Percentiles rank a stretch among this genome's conserved stretches.
Conservation (phyloP, 2,113 vertebrate genomes). For the Dromas ardeola region DNA sequence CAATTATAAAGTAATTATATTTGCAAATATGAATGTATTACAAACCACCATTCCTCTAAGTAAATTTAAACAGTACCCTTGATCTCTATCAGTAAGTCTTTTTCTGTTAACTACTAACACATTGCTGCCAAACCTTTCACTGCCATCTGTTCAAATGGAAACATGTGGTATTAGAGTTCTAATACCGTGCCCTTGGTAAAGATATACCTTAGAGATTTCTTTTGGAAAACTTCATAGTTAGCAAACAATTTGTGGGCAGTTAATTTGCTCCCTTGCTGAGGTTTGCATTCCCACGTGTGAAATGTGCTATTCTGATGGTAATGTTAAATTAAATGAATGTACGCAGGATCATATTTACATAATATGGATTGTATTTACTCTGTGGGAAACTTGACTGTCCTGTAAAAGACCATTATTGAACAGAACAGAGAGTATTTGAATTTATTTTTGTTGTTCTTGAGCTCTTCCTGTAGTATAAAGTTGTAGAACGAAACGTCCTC, state of each 20-base stretch:
- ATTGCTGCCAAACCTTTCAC: conserved; percentile 72
- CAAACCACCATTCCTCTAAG: conserved; percentile 64
- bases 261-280: conserved; percentile 79
- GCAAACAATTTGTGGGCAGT: conserved; percentile 78
- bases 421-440: conserved; percentile 49
- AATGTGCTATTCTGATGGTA: conserved; percentile 78
- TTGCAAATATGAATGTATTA: conserved; percentile 69
- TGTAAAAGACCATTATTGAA: conserved; percentile 52
- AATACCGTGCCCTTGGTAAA: conserved; percentile 77
- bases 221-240: conserved; percentile 81
- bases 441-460: conserved; percentile 60
- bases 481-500: conserved; percentile 35
- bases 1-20: conserved; percentile 71
- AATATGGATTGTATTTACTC: conserved; percentile 70
- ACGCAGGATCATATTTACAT: conserved; percentile 70
- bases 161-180: conserved; percentile 78
- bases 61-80: conserved; percentile 73
- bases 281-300: conserved; percentile 78
- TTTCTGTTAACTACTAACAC: conserved; percentile 74
- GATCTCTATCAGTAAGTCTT: conserved; percentile 73
- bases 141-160: conserved; percentile 79
- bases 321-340: conserved; percentile 73
- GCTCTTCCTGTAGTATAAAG: conserved; percentile 37
- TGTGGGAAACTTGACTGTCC: conserved; percentile 64
- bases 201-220: conserved; percentile 76